These are phyloP conservation scores for Kradibia gibbosae DNA, from an alignment of 1,140 invertebrate genomes.

Conservation along the genomic window DNA sequence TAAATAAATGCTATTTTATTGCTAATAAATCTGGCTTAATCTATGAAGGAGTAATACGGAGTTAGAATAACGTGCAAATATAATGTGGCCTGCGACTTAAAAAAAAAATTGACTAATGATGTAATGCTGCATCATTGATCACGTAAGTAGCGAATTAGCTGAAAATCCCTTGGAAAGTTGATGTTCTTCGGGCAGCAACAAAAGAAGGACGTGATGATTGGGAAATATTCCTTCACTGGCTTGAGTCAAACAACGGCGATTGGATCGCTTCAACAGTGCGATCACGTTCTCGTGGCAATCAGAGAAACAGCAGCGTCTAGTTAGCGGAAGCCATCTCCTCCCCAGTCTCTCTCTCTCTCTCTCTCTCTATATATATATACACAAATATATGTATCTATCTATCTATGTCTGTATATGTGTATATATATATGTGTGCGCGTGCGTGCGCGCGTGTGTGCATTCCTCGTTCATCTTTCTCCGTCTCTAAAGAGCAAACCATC, in stretches of 20 bases:
- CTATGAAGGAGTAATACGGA: no score
- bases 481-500: background rate
- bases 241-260: background rate
- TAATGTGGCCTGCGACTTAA: background rate
- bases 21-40: no score
- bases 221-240: constrained; percentile 29
- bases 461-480: no score
- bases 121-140: background rate
- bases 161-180: background rate
- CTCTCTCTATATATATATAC: constrained; percentile 1
- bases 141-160: background rate
- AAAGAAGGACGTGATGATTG: background rate
- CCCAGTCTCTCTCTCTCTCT: background rate
- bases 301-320: constrained; percentile 35
- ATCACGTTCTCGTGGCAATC: constrained; percentile 32
- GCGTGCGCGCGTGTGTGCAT: no score
- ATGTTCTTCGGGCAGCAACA: background rate
- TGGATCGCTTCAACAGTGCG: background rate
- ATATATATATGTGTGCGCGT: background rate
- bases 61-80: no score
- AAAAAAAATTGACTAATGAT: background rate
- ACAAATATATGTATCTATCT: background rate
- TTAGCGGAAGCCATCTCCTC: constrained; percentile 10
- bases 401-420: background rate
- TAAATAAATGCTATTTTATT: no score